A percentile compares a stretch with the other conserved stretches of the same genome.
Evolutionary conservation across 2,888 invertebrate species (phyloP).

Genomic region (Xestia rhomboidea): DNA sequence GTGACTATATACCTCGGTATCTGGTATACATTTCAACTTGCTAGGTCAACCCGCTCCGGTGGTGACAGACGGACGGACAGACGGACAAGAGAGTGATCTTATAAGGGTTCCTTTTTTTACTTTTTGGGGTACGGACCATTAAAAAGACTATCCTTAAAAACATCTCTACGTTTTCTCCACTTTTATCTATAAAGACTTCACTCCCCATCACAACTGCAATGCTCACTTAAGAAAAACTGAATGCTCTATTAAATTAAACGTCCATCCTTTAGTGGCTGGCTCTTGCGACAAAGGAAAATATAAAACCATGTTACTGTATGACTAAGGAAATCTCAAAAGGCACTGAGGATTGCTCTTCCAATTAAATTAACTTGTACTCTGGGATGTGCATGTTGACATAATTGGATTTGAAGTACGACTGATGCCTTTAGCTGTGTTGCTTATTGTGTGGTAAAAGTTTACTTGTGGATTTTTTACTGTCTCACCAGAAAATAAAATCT

Average conservation of each 20-base stretch:
- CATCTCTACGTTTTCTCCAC: background rate
- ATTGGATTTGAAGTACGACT: conserved; percentile 57
- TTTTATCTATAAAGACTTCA: background rate
- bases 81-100: too few species aligned
- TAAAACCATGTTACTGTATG: conserved; percentile 34
- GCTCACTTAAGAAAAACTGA: background rate
- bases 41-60: too few species aligned
- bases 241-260: conserved; percentile 3
- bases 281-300: conserved; percentile 14
- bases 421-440: conserved; percentile 10
- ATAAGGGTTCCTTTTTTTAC: too few species aligned
- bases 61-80: too few species aligned
- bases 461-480: background rate
- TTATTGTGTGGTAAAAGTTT: conserved; percentile 21
- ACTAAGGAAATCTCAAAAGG: conserved; percentile 60
- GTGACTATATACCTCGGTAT: too few species aligned
- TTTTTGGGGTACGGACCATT: too few species aligned
- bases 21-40: too few species aligned
- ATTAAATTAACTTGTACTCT: conserved; percentile 63
- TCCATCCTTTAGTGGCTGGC: background rate
- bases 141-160: background rate
- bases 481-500: background rate
- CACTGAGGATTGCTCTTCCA: conserved; percentile 45
- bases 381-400: conserved; percentile 50
- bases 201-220: background rate